Base-by-base conservation (phyloP, 2,113 vertebrate species). In the Oostethus manadensis region DNA sequence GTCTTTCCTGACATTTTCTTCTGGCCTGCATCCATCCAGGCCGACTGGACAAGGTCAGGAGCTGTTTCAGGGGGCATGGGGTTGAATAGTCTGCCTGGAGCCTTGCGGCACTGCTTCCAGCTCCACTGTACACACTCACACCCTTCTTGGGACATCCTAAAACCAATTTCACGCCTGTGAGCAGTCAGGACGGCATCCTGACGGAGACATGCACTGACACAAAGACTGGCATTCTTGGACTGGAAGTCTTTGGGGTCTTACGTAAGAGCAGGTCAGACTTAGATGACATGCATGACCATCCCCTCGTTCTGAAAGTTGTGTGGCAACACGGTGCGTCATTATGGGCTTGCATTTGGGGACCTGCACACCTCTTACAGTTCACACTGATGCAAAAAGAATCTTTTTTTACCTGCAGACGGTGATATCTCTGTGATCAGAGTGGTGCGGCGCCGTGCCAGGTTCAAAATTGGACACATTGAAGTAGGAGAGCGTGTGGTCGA, bases 401-500 rank as follows among this genome's bases (percentile, higher is more conserved):
- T 10, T 3, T 10, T 14, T 76, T 88, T 89, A 98, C 96, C 96
- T 90, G 93, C 95, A 98, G 64, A 96, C 79, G 10, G 88, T 86
- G 83, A 96, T 80, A n/a, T 93, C 86, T 23, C 84, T 84, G n/a
- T 77, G 83, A 46, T 59, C 79, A 0, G 92, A 90, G 78, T 77
- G 87, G 40, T 86, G 81, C 2, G 96, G 94, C 33, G 89, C 87
- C 0, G 93, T 94, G 21, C 93, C 94, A 2, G 86, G 74, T 76
- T 92, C 92, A 62, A 98, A 92, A 65, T 95, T 89, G 51, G 92
- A 94, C 80, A 97, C 90, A 1, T 99, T 98, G 87, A 99, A 99
- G 80, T 94, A 93, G 57, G 96, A 99, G 43, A 99, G 93, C 0
- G 96, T 98, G 81, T 98, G 93, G 87, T 99, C 94, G 60, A 98